phyloP scores from a whole-genome alignment of 1,140 invertebrate species.

The Solen grandis region DNA sequence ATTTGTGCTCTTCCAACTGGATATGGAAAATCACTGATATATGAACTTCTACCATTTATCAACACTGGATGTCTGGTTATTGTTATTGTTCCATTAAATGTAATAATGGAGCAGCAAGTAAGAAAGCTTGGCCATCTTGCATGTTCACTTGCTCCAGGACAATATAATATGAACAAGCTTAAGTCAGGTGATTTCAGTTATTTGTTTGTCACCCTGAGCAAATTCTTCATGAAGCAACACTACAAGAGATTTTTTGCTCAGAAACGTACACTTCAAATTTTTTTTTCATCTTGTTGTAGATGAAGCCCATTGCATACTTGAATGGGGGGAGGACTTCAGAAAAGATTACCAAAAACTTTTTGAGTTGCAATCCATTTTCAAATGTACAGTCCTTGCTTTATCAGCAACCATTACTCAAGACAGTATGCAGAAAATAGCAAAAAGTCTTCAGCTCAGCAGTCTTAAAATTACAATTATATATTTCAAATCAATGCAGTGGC shows the following conservation, averaged over 20 bases:
- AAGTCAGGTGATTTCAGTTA: background rate
- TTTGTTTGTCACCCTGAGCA: constrained; percentile 26
- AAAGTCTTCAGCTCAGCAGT: background rate
- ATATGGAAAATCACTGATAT: constrained; percentile 10
- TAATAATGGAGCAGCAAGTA: constrained; percentile 3
- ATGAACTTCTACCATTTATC: constrained; percentile 24
- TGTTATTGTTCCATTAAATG: constrained; percentile 23
- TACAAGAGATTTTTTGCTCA: background rate
- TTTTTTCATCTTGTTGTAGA: constrained; percentile 1
- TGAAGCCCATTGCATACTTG: constrained; percentile 17
- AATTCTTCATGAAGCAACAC: background rate
- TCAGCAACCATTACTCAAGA: background rate
- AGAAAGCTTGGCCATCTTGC: background rate
- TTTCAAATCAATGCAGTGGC: background rate
- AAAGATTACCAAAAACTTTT: background rate
- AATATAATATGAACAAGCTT: background rate
- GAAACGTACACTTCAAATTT: background rate
- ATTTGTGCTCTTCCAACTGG: constrained; percentile 8
- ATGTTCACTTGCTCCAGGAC: background rate
- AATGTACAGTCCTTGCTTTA: background rate
- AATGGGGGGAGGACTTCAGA: background rate
- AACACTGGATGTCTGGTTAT: constrained; percentile 8
- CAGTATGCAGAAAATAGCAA: background rate
- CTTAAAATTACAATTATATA: constrained; percentile 15
- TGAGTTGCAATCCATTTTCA: background rate